Percentiles rank a stretch among this genome's conserved stretches.
Evolutionary conservation across 2,888 invertebrate species (phyloP).

Genomic region (Chrysina gloriosa): DNA sequence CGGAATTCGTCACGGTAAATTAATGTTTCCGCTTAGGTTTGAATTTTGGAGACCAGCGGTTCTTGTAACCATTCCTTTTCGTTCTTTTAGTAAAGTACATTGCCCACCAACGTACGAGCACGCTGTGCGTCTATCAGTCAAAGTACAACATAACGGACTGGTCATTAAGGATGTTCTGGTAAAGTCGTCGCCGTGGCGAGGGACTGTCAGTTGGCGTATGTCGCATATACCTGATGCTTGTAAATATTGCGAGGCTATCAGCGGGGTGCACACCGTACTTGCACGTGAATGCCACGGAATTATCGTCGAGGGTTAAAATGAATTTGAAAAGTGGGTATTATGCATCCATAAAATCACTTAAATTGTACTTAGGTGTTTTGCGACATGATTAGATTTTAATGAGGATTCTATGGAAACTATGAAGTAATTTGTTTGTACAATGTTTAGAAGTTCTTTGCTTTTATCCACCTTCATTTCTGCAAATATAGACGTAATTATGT

Average conservation of each 20-base stretch:
- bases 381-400: slow-evolving; percentile 13
- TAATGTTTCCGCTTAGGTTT: background rate
- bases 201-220: slow-evolving; percentile 26
- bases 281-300: slow-evolving; percentile 23
- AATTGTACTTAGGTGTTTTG: background rate
- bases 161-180: slow-evolving; percentile 28
- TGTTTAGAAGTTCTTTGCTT: no score
- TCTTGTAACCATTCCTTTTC: background rate
- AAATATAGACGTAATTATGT: no score
- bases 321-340: slow-evolving; percentile 11
- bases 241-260: slow-evolving; percentile 2
- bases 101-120: no score
- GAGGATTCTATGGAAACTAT: background rate
- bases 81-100: no score
- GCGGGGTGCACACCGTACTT: slow-evolving; percentile 12
- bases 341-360: slow-evolving; percentile 10
- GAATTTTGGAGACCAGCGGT: background rate
- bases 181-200: slow-evolving; percentile 29
- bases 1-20: background rate
- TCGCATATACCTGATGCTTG: slow-evolving; percentile 13
- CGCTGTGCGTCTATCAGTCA: slow-evolving; percentile 2
- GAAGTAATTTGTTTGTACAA: no score
- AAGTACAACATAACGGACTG: slow-evolving; percentile 26
- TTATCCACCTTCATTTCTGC: no score
- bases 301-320: slow-evolving; percentile 20